Evolutionary conservation across 1,140 invertebrate species (phyloP), one percentile per base, ranked within the genome.

Genomic region (Lordiphosa mommai): DNA sequence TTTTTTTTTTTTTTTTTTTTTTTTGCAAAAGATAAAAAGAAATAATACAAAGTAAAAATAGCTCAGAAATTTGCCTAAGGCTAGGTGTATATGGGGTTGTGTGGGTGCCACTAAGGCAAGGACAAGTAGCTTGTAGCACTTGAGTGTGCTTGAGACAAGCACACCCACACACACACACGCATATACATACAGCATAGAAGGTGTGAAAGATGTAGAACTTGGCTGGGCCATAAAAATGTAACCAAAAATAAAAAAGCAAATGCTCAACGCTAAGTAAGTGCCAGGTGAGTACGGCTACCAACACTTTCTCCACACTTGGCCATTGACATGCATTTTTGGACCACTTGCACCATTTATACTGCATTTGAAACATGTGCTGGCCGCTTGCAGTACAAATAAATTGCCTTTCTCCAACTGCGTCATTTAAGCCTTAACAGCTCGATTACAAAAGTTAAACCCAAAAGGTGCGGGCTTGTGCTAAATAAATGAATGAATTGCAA

Each of bases 401-500:
- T 48, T 16, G 29, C n/a, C n/a, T n/a, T n/a, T n/a, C n/a, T n/a
- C n/a, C n/a, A n/a, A n/a, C n/a, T n/a, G n/a, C n/a, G n/a, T n/a
- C n/a, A 23, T 23, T 23, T 23, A 23, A 23, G 20, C 72, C 52
- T 66, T 43, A 58, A 53, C 17, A 50, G 27, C 53, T 68, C 41
- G 47, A 61, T 67, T 66, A 58, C 51, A 56, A 49, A 51, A 37
- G 46, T 40, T 33, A 32, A n/a, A 34, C 29, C 23, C 29, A 46
- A 32, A 32, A 70, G 50, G 49, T 65, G 50, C 50, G 69, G 61
- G 60, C 47, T 23, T 27, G 41, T 17, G 53, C 34, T 66, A 51
- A 57, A 61, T 76, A 76, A 71, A 76, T 71, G 66, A 65, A 38
- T 58, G 43, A 53, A 40, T 56, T 60, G 57, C 40, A 27, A 67